Evolutionary conservation across 2,113 vertebrate species (phyloP), one percentile per base, ranked within the genome.

Genomic region (Chaetura pelagica): DNA sequence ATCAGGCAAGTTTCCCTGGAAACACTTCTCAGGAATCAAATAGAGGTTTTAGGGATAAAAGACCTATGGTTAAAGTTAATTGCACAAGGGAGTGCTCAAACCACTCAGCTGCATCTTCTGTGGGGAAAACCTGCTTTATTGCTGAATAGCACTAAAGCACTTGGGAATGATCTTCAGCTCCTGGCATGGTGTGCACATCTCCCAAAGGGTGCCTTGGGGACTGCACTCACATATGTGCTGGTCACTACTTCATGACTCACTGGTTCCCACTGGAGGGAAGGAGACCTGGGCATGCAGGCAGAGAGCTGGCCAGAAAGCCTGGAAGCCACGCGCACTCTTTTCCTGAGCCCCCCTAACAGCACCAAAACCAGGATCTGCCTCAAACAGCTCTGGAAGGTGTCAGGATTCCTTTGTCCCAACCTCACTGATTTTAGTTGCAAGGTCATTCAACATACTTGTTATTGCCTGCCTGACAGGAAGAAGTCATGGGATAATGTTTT

Each of bases 151-250:
- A 17, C 23, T 58, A 30, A 51, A 40, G 3, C 1, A 54, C 38
- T 44, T 81, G 18, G 24, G 26, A 64, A 35, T 9, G 22, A 18
- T 76, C 30, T 61, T 48, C 26, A 76, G 57, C 44, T 76, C 27
- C 74, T 49, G 30, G 7, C 44, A 46, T 0, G 4, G 30, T 69
- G 42, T 57, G 49, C 15, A 57, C 27, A n/a, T 35, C n/a, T 83
- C 40, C 24, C 17, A 12, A 24, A 4, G 29, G 23, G 23, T 64
- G 32, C 6, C 7, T 5, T 0, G 2, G 46, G 73, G 15, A 32
- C 35, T 63, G 27, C 34, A 35, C 15, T 80, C 62, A 34, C 0
- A 0, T 29, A 3, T 26, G 9, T 22, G 17, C 42, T 58, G 54
- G 74, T 58, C 57, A 59, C 57, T 22, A 26, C 26, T 81, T 76